Base-by-base conservation (phyloP, 2,888 invertebrate species). In the Lathronympha strigana region DNA sequence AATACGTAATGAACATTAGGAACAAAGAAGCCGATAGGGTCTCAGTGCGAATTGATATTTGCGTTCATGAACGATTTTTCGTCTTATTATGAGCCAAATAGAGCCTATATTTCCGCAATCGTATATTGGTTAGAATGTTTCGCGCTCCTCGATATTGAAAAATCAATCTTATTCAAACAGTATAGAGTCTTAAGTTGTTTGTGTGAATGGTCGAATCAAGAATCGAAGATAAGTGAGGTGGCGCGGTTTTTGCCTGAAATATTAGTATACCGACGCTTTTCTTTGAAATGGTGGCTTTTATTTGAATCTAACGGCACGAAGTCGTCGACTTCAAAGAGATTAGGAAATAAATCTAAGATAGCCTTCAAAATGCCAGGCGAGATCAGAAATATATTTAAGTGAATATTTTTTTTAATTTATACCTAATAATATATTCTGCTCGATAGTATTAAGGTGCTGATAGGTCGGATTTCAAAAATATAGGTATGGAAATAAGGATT, bases 1-100 rank as follows among this genome's bases (percentile, higher is more conserved):
- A 89, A 89, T 88, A 87, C 86, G 81, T 88, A 89, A 89, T 89
- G 88, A 88, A 87, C 87, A 89, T 89, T 88, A 88, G 82, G 85
- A 88, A 87, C 87, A 87, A 88, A 87, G 82, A 82, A 85, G 80
- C 85, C 84, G 84, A 87, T 85, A 78, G 79, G 84, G 81, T 83
- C 82, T 81, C 84, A 86, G 84, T 85, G 85, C 76, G 86, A 86
- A 86, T 84, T 82, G 84, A 81, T n/a, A n/a, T 81, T 76, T 74
- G 23, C 2, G 1, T 25, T 43, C 50, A 61, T 71, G 70, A 67
- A 38, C 70, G 13, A 83, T 73, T 72, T 67, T 68, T 55, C 69
- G 73, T 76, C 73, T 69, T 86, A 77, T 68, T 4, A 0, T 6
- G 13, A 53, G 21, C 3, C 4, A 4, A 4, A 49, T 69, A 84